These are phyloP conservation scores for Andrena chrysosceles DNA, from an alignment of 2,888 invertebrate species.

Conservation along the genomic window DNA sequence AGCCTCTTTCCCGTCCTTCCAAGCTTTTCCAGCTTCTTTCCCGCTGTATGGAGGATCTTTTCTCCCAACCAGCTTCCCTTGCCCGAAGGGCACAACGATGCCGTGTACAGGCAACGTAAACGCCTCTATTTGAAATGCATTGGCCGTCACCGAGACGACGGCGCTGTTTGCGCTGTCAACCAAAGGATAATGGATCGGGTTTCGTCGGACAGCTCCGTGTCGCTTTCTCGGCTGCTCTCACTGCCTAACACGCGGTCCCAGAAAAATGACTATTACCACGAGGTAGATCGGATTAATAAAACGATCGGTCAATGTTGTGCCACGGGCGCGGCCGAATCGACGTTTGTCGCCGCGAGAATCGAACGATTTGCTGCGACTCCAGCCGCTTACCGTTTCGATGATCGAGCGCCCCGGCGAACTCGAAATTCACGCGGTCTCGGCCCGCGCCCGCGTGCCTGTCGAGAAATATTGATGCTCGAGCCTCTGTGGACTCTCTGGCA, in stretches of 20 bases:
- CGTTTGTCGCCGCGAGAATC: constrained; percentile 40
- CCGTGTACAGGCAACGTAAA: constrained; percentile 53
- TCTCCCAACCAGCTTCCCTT: background rate
- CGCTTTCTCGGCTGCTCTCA: constrained; percentile 4
- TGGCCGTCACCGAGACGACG: constrained; percentile 77
- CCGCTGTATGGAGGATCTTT: background rate
- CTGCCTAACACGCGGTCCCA: constrained; percentile 14
- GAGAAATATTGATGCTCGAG: constrained; percentile 7
- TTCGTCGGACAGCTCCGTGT: constrained; percentile 66
- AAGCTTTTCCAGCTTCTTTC: background rate
- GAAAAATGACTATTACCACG: constrained; percentile 72
- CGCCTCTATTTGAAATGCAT: constrained; percentile 82
- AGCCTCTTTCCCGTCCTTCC: constrained; percentile 15
- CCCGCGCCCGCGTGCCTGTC: background rate
- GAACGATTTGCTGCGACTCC: constrained; percentile 41
- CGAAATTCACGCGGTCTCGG: background rate
- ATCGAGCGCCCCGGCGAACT: constrained; percentile 17
- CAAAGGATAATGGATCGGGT: constrained; percentile 80
- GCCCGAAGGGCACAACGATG: constrained; percentile 3
- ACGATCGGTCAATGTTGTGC: constrained; percentile 79
- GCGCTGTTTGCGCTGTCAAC: constrained; percentile 81
- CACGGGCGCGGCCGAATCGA: constrained; percentile 49
- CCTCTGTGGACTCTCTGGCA: background rate
- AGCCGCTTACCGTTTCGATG: constrained; percentile 18
- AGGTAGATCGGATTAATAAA: constrained; percentile 78